Conservation (phyloP, 2,113 vertebrate genomes). For the Cinclus mexicanus region DNA sequence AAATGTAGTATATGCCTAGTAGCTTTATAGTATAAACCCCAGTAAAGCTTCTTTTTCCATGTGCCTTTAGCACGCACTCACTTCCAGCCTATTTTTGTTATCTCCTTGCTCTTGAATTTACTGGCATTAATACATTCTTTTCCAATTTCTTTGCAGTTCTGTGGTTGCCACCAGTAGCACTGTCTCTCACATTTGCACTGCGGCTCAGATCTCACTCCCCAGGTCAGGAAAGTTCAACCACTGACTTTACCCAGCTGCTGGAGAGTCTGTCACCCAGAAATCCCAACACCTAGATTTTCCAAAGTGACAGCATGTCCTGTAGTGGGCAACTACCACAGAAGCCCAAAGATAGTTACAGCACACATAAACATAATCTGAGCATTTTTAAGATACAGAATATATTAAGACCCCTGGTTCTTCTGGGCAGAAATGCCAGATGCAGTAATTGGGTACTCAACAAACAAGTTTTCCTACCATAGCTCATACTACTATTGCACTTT, state of each 20-base stretch:
- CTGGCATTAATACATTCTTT: not conserved
- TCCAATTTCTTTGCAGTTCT: not conserved
- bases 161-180: not conserved
- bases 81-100: not conserved
- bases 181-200: not conserved
- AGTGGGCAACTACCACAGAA: not conserved
- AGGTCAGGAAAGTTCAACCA: not conserved
- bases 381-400: not conserved
- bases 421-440: not conserved
- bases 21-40: not conserved
- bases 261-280: not conserved
- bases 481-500: not conserved
- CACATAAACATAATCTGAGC: accelerated
- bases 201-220: not conserved
- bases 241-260: not conserved
- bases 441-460: not conserved
- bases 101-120: not conserved
- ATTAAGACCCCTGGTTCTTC: not conserved
- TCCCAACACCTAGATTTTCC: not conserved
- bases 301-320: not conserved
- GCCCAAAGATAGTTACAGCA: not conserved
- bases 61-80: not conserved
- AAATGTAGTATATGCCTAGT: not conserved
- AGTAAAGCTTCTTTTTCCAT: not conserved
- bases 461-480: not conserved